phyloP scores from a whole-genome alignment of 1,140 invertebrate genomes.

The Sitobion miscanthi region DNA sequence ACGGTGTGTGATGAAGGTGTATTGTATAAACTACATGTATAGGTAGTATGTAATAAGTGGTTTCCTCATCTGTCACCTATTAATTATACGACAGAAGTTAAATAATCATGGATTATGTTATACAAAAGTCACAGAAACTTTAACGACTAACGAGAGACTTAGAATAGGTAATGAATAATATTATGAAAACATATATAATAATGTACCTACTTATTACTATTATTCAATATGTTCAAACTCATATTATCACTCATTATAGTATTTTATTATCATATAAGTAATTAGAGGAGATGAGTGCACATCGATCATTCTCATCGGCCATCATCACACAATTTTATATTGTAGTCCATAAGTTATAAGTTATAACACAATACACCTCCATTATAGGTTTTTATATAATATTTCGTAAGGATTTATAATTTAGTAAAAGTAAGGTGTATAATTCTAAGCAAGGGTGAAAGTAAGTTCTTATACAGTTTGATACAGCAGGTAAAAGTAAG shows the following conservation, averaged over 20 bases:
- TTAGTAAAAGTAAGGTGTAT: neutral
- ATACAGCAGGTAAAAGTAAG: neutral
- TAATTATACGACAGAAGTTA: neutral
- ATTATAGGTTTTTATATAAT: neutral
- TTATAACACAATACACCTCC: neutral
- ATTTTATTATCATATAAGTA: too few species aligned
- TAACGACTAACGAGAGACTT: conserved; percentile 21
- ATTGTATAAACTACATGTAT: neutral
- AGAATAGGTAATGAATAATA: neutral
- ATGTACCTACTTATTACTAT: neutral
- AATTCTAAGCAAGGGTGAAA: neutral
- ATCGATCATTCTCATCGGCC: neutral
- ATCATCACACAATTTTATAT: neutral
- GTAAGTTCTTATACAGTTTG: neutral
- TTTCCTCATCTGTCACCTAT: neutral
- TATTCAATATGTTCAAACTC: neutral
- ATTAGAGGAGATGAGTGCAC: neutral
- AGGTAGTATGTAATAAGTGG: neutral
- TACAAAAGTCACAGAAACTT: neutral
- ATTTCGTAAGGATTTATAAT: neutral
- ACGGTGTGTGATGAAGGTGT: neutral
- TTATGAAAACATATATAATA: neutral
- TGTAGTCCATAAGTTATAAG: neutral
- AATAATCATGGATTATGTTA: neutral
- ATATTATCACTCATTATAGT: too few species aligned